Conservation (phyloP, 2,888 invertebrate genomes). For the Chloroclystis v-ata region DNA sequence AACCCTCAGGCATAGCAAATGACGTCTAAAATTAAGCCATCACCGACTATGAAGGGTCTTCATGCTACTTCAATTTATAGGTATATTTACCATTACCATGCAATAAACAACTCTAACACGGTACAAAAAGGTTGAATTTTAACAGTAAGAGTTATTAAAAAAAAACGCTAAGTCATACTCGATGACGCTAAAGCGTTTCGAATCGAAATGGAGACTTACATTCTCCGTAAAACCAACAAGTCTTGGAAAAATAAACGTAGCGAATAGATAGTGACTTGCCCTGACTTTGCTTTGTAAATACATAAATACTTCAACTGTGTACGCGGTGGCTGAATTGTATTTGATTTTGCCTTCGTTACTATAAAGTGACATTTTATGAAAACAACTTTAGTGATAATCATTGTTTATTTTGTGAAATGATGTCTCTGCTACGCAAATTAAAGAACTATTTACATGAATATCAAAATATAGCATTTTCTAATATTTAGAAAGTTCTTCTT, state of each 20-base stretch:
- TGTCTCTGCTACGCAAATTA: no score
- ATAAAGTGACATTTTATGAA: no score
- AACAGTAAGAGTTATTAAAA: conserved; percentile 46
- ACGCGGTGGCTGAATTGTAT: no score
- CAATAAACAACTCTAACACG: conserved; percentile 22
- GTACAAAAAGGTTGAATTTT: background rate
- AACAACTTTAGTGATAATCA: no score
- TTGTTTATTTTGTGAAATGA: no score
- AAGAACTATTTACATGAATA: no score
- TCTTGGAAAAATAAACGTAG: conserved; percentile 38
- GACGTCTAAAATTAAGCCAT: conserved; percentile 66
- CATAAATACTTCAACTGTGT: no score
- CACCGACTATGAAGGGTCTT: conserved; percentile 59
- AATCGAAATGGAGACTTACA: conserved; percentile 68
- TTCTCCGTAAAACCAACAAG: conserved; percentile 73
- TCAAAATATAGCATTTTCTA: no score
- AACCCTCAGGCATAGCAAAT: conserved; percentile 59
- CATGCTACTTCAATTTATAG: conserved; percentile 46
- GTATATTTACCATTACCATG: conserved; percentile 37
- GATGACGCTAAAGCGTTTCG: conserved; percentile 59
- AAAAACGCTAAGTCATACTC: conserved; percentile 68
- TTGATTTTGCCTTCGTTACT: no score
- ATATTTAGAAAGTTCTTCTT: no score
- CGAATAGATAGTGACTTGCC: conserved; percentile 25
- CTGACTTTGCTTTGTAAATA: background rate